Conservation (phyloP, 2,797 vertebrate genomes). For the Muraenolepis orangiensis region DNA sequence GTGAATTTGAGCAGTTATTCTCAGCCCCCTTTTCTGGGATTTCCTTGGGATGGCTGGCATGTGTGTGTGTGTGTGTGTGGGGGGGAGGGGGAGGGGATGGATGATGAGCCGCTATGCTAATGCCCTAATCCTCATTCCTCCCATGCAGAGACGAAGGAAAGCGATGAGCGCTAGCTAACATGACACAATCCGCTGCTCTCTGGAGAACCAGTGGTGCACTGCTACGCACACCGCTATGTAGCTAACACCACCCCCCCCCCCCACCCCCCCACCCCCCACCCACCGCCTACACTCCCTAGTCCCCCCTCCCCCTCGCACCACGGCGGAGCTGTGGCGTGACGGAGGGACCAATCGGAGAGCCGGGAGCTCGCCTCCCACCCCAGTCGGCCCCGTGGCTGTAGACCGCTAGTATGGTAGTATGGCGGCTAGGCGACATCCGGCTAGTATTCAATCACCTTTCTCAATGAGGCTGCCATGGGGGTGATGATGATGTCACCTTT, state of each 20-base stretch:
- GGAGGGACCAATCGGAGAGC: slow-evolving; percentile 15
- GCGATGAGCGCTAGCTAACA: slow-evolving; percentile 45
- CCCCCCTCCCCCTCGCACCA: neutral
- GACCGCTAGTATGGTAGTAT: too few species aligned
- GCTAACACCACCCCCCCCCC: neutral
- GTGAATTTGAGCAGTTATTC: slow-evolving; percentile 41
- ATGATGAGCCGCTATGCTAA: slow-evolving; percentile 43
- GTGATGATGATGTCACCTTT: neutral
- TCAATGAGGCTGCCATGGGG: slow-evolving; percentile 44
- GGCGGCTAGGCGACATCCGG: too few species aligned
- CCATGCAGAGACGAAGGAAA: slow-evolving; percentile 25
- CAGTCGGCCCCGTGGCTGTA: slow-evolving; percentile 46
- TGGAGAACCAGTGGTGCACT: slow-evolving; percentile 21
- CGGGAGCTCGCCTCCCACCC: slow-evolving; percentile 38
- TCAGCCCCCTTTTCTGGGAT: slow-evolving; percentile 10
- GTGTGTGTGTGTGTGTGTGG: too few species aligned
- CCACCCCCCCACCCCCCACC: neutral
- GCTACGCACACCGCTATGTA: neutral
- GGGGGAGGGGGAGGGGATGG: slow-evolving; percentile 24
- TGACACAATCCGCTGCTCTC: slow-evolving; percentile 41
- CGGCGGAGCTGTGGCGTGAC: neutral
- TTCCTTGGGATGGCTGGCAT: too few species aligned
- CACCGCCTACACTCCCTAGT: neutral
- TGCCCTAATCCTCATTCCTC: slow-evolving; percentile 45
- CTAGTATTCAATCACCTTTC: slow-evolving; percentile 57